Evolutionary conservation across 1,140 invertebrate species (phyloP), one percentile per base, ranked within the genome.

Genomic region (Charaxes varanes): DNA sequence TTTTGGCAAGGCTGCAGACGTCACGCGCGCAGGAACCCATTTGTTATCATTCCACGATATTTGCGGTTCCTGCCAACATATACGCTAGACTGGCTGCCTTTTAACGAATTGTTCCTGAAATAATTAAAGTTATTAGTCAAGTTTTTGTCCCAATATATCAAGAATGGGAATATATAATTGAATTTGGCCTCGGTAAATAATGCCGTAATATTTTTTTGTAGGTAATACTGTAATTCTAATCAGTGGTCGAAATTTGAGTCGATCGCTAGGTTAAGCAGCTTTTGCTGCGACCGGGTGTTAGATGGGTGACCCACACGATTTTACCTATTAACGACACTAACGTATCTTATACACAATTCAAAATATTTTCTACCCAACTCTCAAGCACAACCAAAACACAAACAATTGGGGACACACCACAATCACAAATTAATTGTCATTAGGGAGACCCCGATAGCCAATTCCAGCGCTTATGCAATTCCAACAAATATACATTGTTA

Each of bases 1-100:
- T 45, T 53, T 53, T 53, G 51, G 51, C 51, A 53, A 53, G 46
- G 41, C 43, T 53, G 32, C 35, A 49, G 46, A 49, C 41, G 43
- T 48, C 45, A 41, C 51, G 51, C 19, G 41, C 36, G 28, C 36
- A 42, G 45, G 41, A 48, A 42, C 41, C 28, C 46, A 53, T 53
- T 53, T 49, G 43, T 53, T 49, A 48, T 49, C 41, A 49, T 49
- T 48, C 51, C 41, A 42, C 42, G 49, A 53, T 53, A 53, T 53
- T 43, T 34, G 51, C 33, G 51, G 51, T 37, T 53, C 49, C 40
- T 35, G 45, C 41, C 37, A 35, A 45, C 42, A 32, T 45, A 45
- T 33, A 31, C 33, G 42, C 42, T 31, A 31, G 36, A 36, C 33
- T 33, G 35, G 37, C 42, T 33, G 27, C 31, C 31, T 27, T 31